Base-by-base conservation (phyloP, 2,888 invertebrate species). In the Orthonevra nobilis region DNA sequence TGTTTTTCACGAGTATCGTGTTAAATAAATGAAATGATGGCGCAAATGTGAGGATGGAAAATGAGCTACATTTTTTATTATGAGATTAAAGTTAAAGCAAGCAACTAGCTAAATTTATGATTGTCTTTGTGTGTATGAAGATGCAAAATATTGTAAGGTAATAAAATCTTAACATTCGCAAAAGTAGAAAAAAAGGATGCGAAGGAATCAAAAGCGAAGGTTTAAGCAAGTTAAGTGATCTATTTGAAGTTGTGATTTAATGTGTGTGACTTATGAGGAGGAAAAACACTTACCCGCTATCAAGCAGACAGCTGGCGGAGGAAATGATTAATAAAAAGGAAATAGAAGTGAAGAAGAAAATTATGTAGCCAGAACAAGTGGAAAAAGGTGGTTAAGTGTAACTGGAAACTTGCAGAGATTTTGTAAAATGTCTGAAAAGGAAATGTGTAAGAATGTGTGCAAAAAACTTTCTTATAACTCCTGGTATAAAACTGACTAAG, bases 231-330 rank as follows among this genome's bases (percentile, higher is more conserved):
- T n/a, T n/a, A n/a, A 38, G 56, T 48, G 4, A 26, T 5, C 52
- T 19, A 7, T 48, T 36, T 60, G 52, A 34, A 60, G 44, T 44
- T 12, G 6, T 54, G 12, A 34, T 7, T 50, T 30, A 30, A 61
- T 77, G 58, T n/a, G n/a, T n/a, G 36, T 26, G 61, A 28, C 3
- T 42, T 42, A 54, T 42, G n/a, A 63, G 69, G 9, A 15, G 9
- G 42, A 58, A 34, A 20, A 52, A 40, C 84, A 89, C 89, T 89
- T 88, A 89, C 89, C 89, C 89, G 88, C 89, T 88, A 89, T 89
- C 89, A 84, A 89, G 88, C 84, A 89, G 89, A 89, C 89, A 89
- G 88, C 89, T 89, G 88, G 87, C 85, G 69, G 63, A 70, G 66
- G 34, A 73, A 61, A 61, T 36, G 44, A 68, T 72, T 73, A 34